Percentiles rank a stretch among this genome's conserved stretches.
phyloP scores from a whole-genome alignment of 92 coral and sea anemone species.

The Pocillopora grandis region DNA sequence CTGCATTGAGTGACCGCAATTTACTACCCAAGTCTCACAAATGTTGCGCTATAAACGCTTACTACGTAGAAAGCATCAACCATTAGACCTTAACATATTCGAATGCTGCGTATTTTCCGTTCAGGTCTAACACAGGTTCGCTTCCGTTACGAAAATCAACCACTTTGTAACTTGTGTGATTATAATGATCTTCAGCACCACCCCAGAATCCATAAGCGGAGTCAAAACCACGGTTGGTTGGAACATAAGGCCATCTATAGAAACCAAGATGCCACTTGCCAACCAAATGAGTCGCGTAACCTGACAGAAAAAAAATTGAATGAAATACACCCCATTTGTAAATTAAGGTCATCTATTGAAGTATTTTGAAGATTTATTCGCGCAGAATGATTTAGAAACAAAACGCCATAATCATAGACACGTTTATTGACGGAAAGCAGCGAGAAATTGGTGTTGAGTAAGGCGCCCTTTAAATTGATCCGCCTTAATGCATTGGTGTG shows the following conservation, averaged over 20 bases:
- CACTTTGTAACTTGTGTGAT: slow-evolving; percentile 53
- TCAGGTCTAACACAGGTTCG: slow-evolving; percentile 50
- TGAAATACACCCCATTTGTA: too few relatives aligned
- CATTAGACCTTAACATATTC: slow-evolving; percentile 46
- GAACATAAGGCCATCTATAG: slow-evolving; percentile 74
- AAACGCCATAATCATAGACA: too few relatives aligned
- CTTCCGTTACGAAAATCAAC: slow-evolving; percentile 64
- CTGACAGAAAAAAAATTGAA: slow-evolving; percentile 18
- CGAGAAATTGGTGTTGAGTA: too few relatives aligned
- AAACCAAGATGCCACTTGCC: slow-evolving; percentile 97
- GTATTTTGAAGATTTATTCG: too few relatives aligned
- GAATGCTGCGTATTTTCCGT: slow-evolving; percentile 59
- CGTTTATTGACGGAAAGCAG: too few relatives aligned
- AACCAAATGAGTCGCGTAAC: slow-evolving; percentile 84
- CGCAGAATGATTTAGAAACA: too few relatives aligned
- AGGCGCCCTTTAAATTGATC: too few relatives aligned
- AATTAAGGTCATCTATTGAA: too few relatives aligned
- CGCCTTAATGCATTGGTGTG: too few relatives aligned
- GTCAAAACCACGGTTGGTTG: slow-evolving; percentile 88
- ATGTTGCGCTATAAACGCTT: too few relatives aligned
- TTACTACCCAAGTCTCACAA: too few relatives aligned
- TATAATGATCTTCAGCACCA: slow-evolving; percentile 79
- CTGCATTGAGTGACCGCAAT: too few relatives aligned
- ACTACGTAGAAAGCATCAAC: background rate
- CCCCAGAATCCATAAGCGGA: slow-evolving; percentile 72